Conservation (phyloP, 2,888 invertebrate genomes). For the Cheilosia pagana region DNA sequence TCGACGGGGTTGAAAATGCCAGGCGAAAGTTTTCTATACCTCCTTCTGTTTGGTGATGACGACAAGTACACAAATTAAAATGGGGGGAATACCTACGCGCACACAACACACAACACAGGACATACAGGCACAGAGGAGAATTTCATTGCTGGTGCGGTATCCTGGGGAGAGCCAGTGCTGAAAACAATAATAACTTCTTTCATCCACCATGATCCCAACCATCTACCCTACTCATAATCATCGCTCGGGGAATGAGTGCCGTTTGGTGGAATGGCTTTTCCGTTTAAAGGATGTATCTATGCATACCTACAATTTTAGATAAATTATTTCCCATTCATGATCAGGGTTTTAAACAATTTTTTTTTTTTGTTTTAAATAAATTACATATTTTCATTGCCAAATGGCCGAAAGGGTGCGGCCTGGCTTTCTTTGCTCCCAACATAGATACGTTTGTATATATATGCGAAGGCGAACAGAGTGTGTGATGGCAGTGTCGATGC, state of each 20-base stretch:
- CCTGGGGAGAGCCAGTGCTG: conserved; percentile 55
- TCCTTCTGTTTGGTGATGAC: conserved; percentile 26
- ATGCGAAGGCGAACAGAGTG: not conserved
- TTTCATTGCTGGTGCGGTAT: conserved; percentile 40
- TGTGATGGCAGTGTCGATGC: conserved; percentile 3
- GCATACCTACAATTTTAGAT: conserved; percentile 12
- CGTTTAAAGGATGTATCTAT: not conserved
- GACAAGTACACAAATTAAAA: conserved; percentile 71
- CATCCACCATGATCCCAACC: conserved; percentile 65
- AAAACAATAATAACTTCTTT: conserved; percentile 72
- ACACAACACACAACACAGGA: conserved; percentile 52
- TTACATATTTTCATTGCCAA: conserved; percentile 42
- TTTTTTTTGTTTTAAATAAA: not conserved
- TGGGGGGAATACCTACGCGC: conserved; percentile 43
- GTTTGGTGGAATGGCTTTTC: not conserved
- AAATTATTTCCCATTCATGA: conserved; percentile 26
- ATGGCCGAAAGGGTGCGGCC: conserved; percentile 69
- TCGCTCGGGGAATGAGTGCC: conserved; percentile 8
- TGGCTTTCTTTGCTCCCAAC: conserved; percentile 6
- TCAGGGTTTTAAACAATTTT: conserved; percentile 14
- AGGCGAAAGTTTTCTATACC: conserved; percentile 23
- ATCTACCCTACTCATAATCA: conserved; percentile 54
- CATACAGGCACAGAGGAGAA: too few species aligned
- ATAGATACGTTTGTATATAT: not conserved
- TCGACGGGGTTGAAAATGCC: conserved; percentile 40